These are phyloP conservation scores for Montipora foliosa DNA, from an alignment of 64 coral and sea anemone genomes.

Conservation along the genomic window DNA sequence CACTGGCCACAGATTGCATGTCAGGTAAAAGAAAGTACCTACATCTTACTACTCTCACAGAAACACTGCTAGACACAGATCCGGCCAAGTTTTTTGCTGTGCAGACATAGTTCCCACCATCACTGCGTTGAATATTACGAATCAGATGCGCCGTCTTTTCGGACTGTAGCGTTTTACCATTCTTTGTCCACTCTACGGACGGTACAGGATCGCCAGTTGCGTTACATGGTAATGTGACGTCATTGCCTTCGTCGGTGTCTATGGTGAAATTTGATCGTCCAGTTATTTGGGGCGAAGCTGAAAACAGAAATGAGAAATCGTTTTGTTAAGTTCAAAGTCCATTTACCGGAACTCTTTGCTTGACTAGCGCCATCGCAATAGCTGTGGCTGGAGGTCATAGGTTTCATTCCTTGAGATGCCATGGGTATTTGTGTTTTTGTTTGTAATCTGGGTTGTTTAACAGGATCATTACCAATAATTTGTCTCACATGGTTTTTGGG, in stretches of 20 bases:
- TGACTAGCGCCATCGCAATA: no score
- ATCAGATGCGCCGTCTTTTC: not conserved
- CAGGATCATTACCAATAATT: no score
- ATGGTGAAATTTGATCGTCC: not conserved
- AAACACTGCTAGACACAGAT: not conserved
- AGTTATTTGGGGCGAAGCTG: not conserved
- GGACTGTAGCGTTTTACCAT: not conserved
- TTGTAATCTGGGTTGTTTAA: no score
- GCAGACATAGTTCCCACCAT: constrained; percentile 35
- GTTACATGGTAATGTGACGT: not conserved
- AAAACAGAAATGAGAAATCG: not conserved
- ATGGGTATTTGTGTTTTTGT: no score
- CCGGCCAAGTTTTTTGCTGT: constrained; percentile 23
- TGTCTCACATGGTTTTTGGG: no score
- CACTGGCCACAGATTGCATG: not conserved
- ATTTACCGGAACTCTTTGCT: no score
- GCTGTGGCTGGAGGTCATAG: no score
- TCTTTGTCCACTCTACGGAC: constrained; percentile 24
- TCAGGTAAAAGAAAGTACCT: not conserved
- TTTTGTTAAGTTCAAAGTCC: no score
- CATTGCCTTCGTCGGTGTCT: not conserved
- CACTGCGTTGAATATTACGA: not conserved
- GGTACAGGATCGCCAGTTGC: constrained; percentile 18
- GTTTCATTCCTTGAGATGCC: no score
- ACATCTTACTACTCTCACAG: constrained; percentile 39